Percentiles rank a stretch among this genome's conserved stretches.
Evolutionary conservation across 2,113 vertebrate species (phyloP).

Genomic region (Phasianus colchicus): DNA sequence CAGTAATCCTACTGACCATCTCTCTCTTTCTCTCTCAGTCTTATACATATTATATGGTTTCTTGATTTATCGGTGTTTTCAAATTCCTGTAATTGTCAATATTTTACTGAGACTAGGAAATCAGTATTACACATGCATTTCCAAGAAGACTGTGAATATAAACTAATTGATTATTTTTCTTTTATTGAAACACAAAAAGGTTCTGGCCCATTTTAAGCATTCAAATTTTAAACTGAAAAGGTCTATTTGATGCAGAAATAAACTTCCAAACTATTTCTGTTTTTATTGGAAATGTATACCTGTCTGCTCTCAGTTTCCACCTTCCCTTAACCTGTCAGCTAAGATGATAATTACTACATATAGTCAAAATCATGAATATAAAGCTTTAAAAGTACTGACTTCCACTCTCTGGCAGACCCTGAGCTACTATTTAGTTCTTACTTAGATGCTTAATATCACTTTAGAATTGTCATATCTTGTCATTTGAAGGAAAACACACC

Average conservation of each 20-base stretch:
- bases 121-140: not conserved
- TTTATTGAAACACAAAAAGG: not conserved
- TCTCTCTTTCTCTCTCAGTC: not conserved
- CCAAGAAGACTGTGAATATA: not conserved
- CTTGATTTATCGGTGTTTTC: not conserved
- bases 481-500: conserved; percentile 9
- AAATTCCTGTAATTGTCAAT: not conserved
- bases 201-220: not conserved
- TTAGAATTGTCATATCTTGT: not conserved
- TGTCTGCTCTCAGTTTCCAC: not conserved
- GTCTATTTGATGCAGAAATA: not conserved
- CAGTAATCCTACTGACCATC: not conserved
- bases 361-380: not conserved
- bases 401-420: not conserved
- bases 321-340: not conserved
- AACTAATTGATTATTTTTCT: not conserved
- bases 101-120: not conserved
- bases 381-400: not conserved
- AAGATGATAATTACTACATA: not conserved
- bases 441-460: not conserved
- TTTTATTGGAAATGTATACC: not conserved
- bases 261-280: not conserved
- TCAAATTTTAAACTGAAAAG: not conserved
- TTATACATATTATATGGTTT: not conserved
- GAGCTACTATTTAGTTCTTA: not conserved